These are phyloP conservation scores for Yasuhikotakia modesta DNA, from an alignment of 2,797 vertebrate species.

Conservation along the genomic window DNA sequence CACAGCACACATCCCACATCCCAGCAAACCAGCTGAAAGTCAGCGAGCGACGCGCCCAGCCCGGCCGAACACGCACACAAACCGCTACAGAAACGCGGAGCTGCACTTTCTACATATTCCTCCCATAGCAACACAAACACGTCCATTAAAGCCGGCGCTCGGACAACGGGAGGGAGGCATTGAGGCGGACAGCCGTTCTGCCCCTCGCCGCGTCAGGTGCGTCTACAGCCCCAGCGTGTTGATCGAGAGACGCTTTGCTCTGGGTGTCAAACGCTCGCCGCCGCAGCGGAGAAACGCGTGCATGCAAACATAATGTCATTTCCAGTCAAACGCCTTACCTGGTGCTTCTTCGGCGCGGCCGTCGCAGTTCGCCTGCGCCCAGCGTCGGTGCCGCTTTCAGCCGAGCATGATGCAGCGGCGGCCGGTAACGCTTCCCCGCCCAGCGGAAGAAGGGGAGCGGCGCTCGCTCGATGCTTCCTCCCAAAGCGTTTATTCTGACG, in stretches of 20 bases:
- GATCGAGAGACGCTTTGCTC: slow-evolving; percentile 66
- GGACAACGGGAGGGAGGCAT: slow-evolving; percentile 39
- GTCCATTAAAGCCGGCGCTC: slow-evolving; percentile 6
- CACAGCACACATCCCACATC: slow-evolving; percentile 50
- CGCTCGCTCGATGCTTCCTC: slow-evolving; percentile 76
- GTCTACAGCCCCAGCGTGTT: slow-evolving; percentile 69
- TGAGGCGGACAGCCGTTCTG: slow-evolving; percentile 56
- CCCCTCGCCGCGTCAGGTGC: slow-evolving; percentile 68
- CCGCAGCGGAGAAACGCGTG: slow-evolving; percentile 62
- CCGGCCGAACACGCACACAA: slow-evolving; percentile 57
- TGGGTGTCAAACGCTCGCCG: slow-evolving; percentile 61
- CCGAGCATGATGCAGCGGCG: slow-evolving; percentile 74
- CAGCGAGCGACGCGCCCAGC: slow-evolving; percentile 53
- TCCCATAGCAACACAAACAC: slow-evolving; percentile 53
- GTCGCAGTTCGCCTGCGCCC: slow-evolving; percentile 78
- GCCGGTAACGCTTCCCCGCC: slow-evolving; percentile 72
- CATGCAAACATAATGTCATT: slow-evolving; percentile 21
- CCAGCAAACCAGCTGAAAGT: slow-evolving; percentile 49
- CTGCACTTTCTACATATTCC: slow-evolving; percentile 52
- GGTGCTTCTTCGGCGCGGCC: slow-evolving; percentile 77
- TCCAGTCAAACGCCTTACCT: slow-evolving; percentile 69
- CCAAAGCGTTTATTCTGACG: slow-evolving; percentile 69
- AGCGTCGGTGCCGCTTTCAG: slow-evolving; percentile 73
- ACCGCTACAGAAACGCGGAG: slow-evolving; percentile 66
- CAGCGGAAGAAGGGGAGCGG: slow-evolving; percentile 39